A percentile compares a stretch with the other conserved stretches of the same genome.
Evolutionary conservation across 2,113 vertebrate genomes (phyloP).

Genomic region (Neomonachus schauinslandi): DNA sequence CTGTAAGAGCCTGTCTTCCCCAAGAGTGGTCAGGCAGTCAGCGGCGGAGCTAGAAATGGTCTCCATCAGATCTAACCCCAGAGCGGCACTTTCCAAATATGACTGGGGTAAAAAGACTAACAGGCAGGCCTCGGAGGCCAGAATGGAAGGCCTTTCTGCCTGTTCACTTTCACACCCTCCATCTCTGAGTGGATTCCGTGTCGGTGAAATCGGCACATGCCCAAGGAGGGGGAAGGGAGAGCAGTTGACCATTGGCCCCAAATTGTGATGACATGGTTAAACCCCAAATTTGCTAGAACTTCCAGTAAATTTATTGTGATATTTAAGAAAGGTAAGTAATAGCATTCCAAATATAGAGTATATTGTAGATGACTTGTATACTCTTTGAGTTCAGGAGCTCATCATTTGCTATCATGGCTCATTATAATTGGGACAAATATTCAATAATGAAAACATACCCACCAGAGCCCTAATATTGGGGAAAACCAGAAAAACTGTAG

Average conservation of each 20-base stretch:
- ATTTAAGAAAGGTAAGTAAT: neutral
- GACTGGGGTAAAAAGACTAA: neutral
- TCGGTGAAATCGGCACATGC: neutral
- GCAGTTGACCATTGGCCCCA: neutral
- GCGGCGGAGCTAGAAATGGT: neutral
- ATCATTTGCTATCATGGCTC: neutral
- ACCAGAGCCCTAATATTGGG: neutral
- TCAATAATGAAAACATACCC: neutral
- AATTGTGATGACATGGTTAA: neutral
- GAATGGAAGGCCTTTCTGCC: neutral
- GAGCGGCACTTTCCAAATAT: neutral
- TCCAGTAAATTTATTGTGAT: neutral
- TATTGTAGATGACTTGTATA: neutral
- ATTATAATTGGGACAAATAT: neutral
- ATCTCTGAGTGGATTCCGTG: neutral
- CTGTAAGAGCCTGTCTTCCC: neutral
- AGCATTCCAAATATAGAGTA: neutral
- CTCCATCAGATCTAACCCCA: neutral
- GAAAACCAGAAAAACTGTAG: neutral
- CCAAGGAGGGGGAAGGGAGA: neutral
- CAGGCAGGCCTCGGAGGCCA: neutral
- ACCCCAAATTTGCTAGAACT: neutral
- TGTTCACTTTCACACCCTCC: neutral
- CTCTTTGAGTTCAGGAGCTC: neutral
- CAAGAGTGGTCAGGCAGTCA: neutral